Percentiles rank a stretch among this genome's conserved stretches.
Conservation (phyloP, 2,113 vertebrate species). For the Genyomyrus donnyi region DNA sequence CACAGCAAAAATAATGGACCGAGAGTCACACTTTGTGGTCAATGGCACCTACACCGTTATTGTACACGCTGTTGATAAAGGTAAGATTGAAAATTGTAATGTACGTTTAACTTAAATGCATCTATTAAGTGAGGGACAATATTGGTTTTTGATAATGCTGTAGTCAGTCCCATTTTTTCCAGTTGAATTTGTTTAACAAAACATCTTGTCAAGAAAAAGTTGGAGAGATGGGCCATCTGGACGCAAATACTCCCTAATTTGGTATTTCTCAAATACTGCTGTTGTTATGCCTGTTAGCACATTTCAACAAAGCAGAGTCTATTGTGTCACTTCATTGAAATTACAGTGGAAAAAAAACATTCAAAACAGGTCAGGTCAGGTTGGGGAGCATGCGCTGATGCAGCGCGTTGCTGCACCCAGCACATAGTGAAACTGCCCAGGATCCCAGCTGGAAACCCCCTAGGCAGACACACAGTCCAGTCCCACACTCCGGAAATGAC, state of each 20-base stretch:
- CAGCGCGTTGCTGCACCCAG: no score
- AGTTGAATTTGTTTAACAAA: background rate
- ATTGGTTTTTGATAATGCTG: background rate
- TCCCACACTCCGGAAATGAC: no score
- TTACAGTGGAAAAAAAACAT: background rate
- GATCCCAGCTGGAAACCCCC: no score
- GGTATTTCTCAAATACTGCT: background rate
- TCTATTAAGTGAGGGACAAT: background rate
- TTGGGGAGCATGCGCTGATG: no score
- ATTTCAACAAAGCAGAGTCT: background rate
- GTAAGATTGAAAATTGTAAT: constrained; percentile 29
- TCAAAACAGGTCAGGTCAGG: no score
- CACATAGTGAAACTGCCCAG: no score
- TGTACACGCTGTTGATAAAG: constrained; percentile 44
- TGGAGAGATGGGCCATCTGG: no score
- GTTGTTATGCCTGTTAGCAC: background rate
- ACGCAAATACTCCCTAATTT: no score
- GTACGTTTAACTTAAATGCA: background rate
- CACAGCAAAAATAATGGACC: constrained; percentile 41
- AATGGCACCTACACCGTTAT: constrained; percentile 41
- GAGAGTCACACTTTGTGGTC: constrained; percentile 47
- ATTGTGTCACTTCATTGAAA: background rate
- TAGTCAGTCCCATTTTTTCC: background rate
- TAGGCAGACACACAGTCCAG: no score
- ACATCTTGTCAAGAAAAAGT: no score